A percentile compares a stretch with the other conserved stretches of the same genome.
Conservation (phyloP, 2,113 vertebrate species). For the Brienomyrus longianalis region DNA sequence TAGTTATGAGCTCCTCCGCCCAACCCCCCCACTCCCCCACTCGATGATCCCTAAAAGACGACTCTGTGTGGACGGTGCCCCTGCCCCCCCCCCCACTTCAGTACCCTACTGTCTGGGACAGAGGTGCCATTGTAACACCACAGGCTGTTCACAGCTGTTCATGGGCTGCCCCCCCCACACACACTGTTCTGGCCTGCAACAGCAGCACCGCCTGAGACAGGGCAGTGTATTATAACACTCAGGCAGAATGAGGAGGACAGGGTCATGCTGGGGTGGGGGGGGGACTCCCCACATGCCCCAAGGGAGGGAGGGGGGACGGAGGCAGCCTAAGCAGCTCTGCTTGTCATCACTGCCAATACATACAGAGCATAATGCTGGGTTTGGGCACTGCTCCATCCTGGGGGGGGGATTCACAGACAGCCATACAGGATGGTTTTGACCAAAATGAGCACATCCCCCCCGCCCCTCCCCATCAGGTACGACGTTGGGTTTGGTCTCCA, state of each 20-base stretch:
- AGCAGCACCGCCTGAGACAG: background rate
- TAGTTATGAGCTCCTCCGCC: too few species aligned
- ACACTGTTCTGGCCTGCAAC: background rate
- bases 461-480: background rate
- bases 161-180: background rate
- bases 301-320: slow-evolving; percentile 46
- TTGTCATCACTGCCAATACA: background rate
- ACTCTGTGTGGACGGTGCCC: background rate
- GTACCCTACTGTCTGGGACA: slow-evolving; percentile 8
- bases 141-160: slow-evolving; percentile 9
- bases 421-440: background rate
- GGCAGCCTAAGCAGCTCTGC: background rate
- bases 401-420: background rate
- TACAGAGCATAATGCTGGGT: background rate
- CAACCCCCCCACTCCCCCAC: too few species aligned
- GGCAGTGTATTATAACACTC: background rate
- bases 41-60: background rate
- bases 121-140: slow-evolving; percentile 12
- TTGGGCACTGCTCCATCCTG: background rate
- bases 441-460: background rate
- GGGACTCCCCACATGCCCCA: background rate
- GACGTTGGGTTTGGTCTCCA: background rate
- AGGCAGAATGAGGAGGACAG: background rate
- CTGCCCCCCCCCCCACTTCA: background rate
- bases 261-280: background rate